Base-by-base conservation (phyloP, 2,113 vertebrate species). In the Eulemur rufifrons region DNA sequence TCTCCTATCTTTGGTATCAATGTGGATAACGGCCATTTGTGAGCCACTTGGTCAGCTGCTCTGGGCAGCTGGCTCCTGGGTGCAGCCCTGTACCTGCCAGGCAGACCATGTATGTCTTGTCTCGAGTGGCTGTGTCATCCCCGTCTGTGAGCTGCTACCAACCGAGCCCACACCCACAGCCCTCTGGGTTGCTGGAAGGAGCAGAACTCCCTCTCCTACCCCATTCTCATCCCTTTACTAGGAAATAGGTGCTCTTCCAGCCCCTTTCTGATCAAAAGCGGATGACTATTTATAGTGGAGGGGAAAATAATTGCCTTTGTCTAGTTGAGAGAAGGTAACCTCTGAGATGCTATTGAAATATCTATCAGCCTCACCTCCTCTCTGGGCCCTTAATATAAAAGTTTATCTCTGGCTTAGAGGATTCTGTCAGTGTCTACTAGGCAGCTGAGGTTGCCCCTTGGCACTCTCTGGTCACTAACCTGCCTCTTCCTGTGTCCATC, bases 401-500 rank as follows among this genome's bases (percentile, higher is more conserved):
- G 42, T 94, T 86, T 5, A 37, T 84, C 61, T 94, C 95, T 85
- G 54, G 25, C 87, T 89, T 77, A 42, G 5, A 78, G n/a, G 86
- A 66, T 96, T 92, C 89, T 66, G 63, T 3, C 86, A 91, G 85
- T 92, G 74, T 96, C 80, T 95, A 18, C 61, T 86, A 63, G 93
- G 94, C 90, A 95, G 86, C 86, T 45, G 5, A 76, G 74, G 77
- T 94, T 87, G 92, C 81, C 86, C 69, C 74, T 82, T 94, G 87
- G 91, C 90, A 91, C 81, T 96, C 89, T 94, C 1, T 7, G 96
- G 0, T 96, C 94, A 98, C 98, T 98, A 98, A 99, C 98, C 90
- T 97, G 97, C 97, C 98, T 97, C 98, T 98, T 98, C 98, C 98
- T 98, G 94, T 99, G 98, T 99, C 97, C 99, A 93, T 99, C 98